Conservation (phyloP, 2,797 vertebrate genomes). For the Spinibarbus caldwelli region DNA sequence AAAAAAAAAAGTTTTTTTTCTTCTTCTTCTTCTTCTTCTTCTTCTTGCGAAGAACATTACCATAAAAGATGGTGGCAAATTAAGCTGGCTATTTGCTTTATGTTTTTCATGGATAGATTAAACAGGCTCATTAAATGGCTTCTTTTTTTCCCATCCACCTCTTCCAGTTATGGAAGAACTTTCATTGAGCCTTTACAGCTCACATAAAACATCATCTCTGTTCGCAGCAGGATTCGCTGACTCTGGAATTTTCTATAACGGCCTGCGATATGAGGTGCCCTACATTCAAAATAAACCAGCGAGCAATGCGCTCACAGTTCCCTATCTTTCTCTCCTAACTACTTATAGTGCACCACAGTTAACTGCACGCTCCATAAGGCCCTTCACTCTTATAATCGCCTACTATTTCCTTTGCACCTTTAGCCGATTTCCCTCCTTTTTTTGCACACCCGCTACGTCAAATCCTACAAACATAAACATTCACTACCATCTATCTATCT, state of each 20-base stretch:
- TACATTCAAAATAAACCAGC: constrained; percentile 60
- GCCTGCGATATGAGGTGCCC: constrained; percentile 56
- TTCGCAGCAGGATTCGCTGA: constrained; percentile 70
- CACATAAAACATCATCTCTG: constrained; percentile 64
- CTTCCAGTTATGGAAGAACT: constrained; percentile 49
- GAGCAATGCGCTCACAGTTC: constrained; percentile 4
- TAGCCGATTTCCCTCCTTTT: neutral
- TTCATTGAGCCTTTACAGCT: constrained; percentile 58
- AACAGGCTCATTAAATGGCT: constrained; percentile 69
- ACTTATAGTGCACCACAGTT: constrained; percentile 22
- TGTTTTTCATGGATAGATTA: constrained; percentile 61
- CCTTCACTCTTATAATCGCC: constrained; percentile 34
- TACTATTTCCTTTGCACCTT: constrained; percentile 20
- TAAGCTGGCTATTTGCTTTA: constrained; percentile 56
- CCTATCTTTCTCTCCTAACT: constrained; percentile 3
- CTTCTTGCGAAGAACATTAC: constrained; percentile 34
- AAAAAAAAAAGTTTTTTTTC: neutral
- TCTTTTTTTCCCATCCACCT: constrained; percentile 34
- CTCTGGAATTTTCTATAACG: constrained; percentile 54
- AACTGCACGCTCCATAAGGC: constrained; percentile 16
- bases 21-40: neutral
- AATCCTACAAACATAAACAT: constrained; percentile 19
- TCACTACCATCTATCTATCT: neutral
- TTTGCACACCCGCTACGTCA: neutral
- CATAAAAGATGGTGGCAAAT: constrained; percentile 54